Base-by-base conservation (phyloP, 2,797 vertebrate species). In the Synanceia verrucosa region DNA sequence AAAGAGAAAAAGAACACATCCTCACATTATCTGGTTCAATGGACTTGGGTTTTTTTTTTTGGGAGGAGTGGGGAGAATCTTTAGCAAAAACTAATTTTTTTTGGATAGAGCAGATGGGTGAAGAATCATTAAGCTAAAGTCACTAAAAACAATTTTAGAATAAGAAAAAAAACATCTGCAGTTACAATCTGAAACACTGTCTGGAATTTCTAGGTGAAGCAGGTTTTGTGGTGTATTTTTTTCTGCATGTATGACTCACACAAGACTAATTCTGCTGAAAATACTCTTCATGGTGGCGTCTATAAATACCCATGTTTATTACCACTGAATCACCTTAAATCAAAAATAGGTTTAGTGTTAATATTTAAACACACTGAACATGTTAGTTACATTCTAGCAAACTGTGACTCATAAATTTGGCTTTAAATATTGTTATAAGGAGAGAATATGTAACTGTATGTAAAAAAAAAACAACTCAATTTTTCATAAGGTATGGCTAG, bases 1-100 rank as follows among this genome's bases (percentile, higher is more conserved):
- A 89, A 87, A 82, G 59, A 85, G n/a, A 84, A 86, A 84, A 34
- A 31, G 53, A 75, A 66, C 65, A 68, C 5, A 65, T 56, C 36
- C 43, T 53, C 46, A 52, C 31, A 73, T 74, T 46, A 68, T 65
- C 52, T 12, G 36, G 74, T 24, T 64, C 57, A 76, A 26, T 51
- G 56, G 64, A 60, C 9, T 14, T 8, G 4, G 33, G 26, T 24
- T 69, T 39, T 47, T 43, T 47, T 43, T 56, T 39, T 6, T 5
- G n/a, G 43, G n/a, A 1, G 5, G 16, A 7, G 7, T 10, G 8
- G 23, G 47, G 14, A 21, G 33, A 39, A 70, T 67, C 19, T 26
- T 19, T 11, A 72, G 60, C 44, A 9, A 58, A 77, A 65, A 29
- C n/a, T 37, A 34, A 28, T 70, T 56, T 51, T 69, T 78, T 77